A percentile compares a stretch with the other conserved stretches of the same genome.
Conservation (phyloP, 1,140 invertebrate genomes). For the Asbolus verrucosus region DNA sequence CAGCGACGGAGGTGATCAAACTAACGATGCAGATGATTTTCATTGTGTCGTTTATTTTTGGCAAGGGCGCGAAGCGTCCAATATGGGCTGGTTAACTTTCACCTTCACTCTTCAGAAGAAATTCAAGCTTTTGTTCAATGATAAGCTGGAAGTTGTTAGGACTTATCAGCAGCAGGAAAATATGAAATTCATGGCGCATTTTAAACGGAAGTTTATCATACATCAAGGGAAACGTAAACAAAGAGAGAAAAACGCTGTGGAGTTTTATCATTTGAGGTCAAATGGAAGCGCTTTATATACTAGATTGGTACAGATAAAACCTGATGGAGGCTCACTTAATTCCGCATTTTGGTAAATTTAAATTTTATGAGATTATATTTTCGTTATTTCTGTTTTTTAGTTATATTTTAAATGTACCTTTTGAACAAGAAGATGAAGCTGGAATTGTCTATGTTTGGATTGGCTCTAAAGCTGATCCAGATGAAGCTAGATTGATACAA, state of each 20-base stretch:
- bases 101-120: conserved; percentile 98
- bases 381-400: conserved; percentile 69
- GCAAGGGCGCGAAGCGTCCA: conserved; percentile 97
- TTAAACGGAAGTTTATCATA: conserved; percentile 96
- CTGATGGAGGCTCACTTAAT: conserved; percentile 84
- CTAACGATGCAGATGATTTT: conserved; percentile 77
- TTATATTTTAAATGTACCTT: conserved; percentile 96
- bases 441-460: conserved; percentile 99
- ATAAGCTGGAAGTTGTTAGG: conserved; percentile 95
- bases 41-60: conserved; percentile 99
- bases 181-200: conserved; percentile 98
- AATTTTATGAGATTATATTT: neutral
- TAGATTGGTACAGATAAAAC: conserved; percentile 89
- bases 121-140: conserved; percentile 93
- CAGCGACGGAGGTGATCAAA: conserved; percentile 73
- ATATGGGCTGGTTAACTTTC: conserved; percentile 99
- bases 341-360: conserved; percentile 83
- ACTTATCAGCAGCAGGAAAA: conserved; percentile 99
- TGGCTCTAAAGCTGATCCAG: conserved; percentile 88
- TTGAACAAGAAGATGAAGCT: conserved; percentile 89
- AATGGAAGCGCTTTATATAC: conserved; percentile 96
- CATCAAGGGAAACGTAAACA: conserved; percentile 88
- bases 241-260: conserved; percentile 75
- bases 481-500: conserved; percentile 90
- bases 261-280: conserved; percentile 95